Conservation (phyloP, 2,888 invertebrate species). For the Scelioninae gen. 2 region DNA sequence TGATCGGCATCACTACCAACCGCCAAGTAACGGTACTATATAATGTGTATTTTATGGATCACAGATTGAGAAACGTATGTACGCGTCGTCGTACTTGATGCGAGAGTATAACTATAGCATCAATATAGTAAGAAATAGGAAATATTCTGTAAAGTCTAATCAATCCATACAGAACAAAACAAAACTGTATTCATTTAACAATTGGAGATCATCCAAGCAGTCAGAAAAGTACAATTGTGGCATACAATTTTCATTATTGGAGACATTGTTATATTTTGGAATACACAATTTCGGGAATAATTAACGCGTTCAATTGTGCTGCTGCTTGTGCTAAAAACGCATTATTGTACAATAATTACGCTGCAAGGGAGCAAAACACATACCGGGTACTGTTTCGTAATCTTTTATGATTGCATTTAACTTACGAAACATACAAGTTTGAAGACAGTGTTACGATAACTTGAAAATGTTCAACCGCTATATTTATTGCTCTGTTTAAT, state of each 20-base stretch:
- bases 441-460: not conserved
- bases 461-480: slow-evolving; percentile 3
- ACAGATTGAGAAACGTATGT: slow-evolving; percentile 25
- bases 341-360: slow-evolving; percentile 2
- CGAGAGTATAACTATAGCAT: slow-evolving; percentile 7
- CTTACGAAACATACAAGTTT: slow-evolving; percentile 12
- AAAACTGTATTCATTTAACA: not conserved
- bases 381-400: not conserved
- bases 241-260: not conserved
- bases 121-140: slow-evolving; percentile 8
- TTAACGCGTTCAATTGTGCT: not conserved
- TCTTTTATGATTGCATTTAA: not conserved
- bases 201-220: not conserved
- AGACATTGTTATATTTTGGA: not conserved
- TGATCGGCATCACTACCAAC: too few species aligned
- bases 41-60: slow-evolving; percentile 23
- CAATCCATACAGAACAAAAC: slow-evolving; percentile 10
- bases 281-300: slow-evolving; percentile 3
- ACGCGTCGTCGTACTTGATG: slow-evolving; percentile 28
- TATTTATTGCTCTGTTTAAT: not conserved
- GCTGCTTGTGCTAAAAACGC: slow-evolving; percentile 4
- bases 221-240: not conserved
- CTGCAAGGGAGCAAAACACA: not conserved
- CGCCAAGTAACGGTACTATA: too few species aligned
- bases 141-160: slow-evolving; percentile 14